phyloP scores from a whole-genome alignment of 2,888 invertebrate genomes.

The Pollenia labialis region DNA sequence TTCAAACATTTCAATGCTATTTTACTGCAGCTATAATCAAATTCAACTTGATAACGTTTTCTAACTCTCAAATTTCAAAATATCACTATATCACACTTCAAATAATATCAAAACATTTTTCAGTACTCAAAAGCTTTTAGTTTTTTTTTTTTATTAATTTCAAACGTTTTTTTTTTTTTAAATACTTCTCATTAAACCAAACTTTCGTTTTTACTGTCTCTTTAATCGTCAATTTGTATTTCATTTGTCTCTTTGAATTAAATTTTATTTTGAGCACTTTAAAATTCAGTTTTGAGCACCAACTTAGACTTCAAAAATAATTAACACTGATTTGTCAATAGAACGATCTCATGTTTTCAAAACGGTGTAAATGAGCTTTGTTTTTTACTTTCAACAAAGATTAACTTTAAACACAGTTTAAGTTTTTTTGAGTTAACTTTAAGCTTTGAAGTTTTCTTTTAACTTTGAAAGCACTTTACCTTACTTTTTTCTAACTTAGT shows the following conservation, averaged over 20 bases:
- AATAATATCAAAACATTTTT: constrained; percentile 68
- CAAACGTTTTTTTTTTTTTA: constrained; percentile 38
- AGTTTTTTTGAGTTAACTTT: constrained; percentile 52
- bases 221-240: constrained; percentile 51
- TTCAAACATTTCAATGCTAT: constrained; percentile 70
- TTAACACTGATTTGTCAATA: constrained; percentile 63
- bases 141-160: constrained; percentile 47
- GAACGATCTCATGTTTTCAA: constrained; percentile 37
- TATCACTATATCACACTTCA: constrained; percentile 72
- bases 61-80: constrained; percentile 67
- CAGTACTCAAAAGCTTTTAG: constrained; percentile 71
- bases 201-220: constrained; percentile 32
- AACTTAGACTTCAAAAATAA: constrained; percentile 65
- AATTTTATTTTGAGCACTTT: constrained; percentile 67
- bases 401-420: constrained; percentile 14
- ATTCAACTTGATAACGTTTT: constrained; percentile 68
- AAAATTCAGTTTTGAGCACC: constrained; percentile 69
- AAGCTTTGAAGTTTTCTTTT: constrained; percentile 58
- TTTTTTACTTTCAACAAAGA: constrained; percentile 14
- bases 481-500: constrained; percentile 30
- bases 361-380: constrained; percentile 56
- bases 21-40: constrained; percentile 68
- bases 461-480: constrained; percentile 52
- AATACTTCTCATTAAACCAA: constrained; percentile 22
- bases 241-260: constrained; percentile 47